phyloP scores from a whole-genome alignment of 1,140 invertebrate species.

The Nasonia longicornis region DNA sequence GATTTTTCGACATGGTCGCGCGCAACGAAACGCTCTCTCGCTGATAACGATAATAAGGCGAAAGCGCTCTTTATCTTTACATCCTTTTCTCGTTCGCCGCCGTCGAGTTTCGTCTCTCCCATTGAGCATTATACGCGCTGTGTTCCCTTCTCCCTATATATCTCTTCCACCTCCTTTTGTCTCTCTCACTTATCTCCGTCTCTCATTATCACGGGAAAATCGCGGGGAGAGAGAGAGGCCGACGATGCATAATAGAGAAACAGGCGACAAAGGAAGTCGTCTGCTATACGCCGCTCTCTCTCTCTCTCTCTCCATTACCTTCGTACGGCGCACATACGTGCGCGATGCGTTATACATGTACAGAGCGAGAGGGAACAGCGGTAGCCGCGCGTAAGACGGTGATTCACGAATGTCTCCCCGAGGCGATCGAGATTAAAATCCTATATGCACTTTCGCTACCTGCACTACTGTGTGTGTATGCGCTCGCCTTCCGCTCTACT shows the following conservation, averaged over 20 bases:
- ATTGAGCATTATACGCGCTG: background rate
- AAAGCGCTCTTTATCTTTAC: constrained; percentile 36
- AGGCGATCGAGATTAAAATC: constrained; percentile 35
- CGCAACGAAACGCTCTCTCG: constrained; percentile 1
- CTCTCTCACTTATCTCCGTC: background rate
- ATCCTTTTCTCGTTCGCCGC: background rate
- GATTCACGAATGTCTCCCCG: constrained; percentile 29
- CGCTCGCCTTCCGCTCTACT: background rate
- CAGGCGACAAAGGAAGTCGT: constrained; percentile 31
- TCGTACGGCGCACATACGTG: background rate
- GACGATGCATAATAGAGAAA: constrained; percentile 38
- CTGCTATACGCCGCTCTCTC: background rate
- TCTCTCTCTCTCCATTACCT: background rate
- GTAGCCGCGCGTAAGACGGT: constrained; percentile 33
- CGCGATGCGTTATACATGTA: background rate
- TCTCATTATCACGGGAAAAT: constrained; percentile 40
- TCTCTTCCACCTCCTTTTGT: constrained; percentile 14
- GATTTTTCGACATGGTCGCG: constrained; percentile 23
- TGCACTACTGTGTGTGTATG: background rate
- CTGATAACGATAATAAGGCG: background rate
- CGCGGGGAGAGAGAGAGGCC: background rate
- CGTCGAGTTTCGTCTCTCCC: background rate
- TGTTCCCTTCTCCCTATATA: background rate
- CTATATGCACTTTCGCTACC: constrained; percentile 28
- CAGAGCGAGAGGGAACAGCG: too few species aligned